These are phyloP conservation scores for Spea multiplicata DNA, from an alignment of 2,113 vertebrate genomes.

Conservation along the genomic window DNA sequence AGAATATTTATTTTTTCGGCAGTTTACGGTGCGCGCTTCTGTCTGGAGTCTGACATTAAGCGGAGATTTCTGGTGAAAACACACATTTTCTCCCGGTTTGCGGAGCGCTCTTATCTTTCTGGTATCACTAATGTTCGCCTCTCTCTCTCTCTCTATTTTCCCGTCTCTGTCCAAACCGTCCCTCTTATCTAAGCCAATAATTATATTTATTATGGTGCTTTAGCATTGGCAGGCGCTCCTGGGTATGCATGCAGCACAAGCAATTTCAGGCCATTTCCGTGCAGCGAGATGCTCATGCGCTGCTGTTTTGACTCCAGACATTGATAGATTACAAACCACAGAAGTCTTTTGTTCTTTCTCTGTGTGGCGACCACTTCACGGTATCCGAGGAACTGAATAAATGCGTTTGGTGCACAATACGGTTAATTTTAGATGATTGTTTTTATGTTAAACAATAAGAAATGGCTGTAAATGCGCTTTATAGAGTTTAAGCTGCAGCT, in stretches of 20 bases:
- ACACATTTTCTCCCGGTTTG: constrained; percentile 36
- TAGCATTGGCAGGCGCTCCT: constrained; percentile 17
- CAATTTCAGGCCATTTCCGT: constrained; percentile 38
- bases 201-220: constrained; percentile 45
- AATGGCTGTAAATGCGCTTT: not conserved
- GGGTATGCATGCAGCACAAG: constrained; percentile 25
- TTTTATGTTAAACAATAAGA: not conserved
- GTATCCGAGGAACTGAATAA: not conserved
- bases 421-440: not conserved
- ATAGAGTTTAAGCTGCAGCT: not conserved
- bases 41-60: constrained; percentile 10
- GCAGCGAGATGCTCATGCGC: constrained; percentile 36
- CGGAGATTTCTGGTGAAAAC: constrained; percentile 2
- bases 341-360: constrained; percentile 45
- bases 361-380: constrained; percentile 8
- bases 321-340: constrained; percentile 49
- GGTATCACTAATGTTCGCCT: constrained; percentile 41
- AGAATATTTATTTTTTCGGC: no score
- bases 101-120: constrained; percentile 23
- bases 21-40: no score
- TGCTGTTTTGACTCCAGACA: constrained; percentile 42
- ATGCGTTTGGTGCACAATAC: not conserved
- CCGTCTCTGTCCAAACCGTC: constrained; percentile 22
- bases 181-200: constrained; percentile 44
- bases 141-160: no score